Conservation (phyloP, 2,888 invertebrate species). For the Tipula confusa region DNA sequence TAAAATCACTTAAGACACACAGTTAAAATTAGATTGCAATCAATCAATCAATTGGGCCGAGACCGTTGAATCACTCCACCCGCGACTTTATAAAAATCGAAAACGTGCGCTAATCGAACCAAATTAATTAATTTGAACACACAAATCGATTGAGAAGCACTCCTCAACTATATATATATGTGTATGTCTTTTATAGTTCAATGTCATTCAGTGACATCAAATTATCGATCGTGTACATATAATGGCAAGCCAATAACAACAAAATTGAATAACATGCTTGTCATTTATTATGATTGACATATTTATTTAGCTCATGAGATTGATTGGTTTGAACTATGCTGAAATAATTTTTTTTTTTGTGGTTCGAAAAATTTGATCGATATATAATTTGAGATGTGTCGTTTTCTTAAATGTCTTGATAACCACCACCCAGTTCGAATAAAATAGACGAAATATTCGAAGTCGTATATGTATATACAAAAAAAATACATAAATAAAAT, state of each 20-base stretch:
- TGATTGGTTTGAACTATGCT: slow-evolving; percentile 8
- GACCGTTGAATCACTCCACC: background rate
- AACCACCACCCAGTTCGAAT: background rate
- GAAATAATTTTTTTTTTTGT: background rate
- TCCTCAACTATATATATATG: too few relatives aligned
- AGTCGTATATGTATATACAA: too few relatives aligned
- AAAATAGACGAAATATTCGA: background rate
- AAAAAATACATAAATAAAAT: too few relatives aligned
- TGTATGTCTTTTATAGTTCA: background rate
- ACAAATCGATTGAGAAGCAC: background rate
- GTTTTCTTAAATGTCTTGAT: background rate
- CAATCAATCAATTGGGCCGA: background rate
- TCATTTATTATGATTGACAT: slow-evolving; percentile 20
- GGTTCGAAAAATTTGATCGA: background rate
- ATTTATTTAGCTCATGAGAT: background rate
- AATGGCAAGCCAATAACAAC: background rate
- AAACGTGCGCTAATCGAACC: background rate
- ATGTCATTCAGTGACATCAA: background rate
- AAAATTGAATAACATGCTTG: background rate
- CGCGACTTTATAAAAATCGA: background rate
- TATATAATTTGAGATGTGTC: background rate
- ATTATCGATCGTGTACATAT: background rate
- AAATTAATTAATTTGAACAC: background rate
- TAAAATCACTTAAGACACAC: background rate
- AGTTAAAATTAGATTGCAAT: background rate